These are phyloP conservation scores for Hyperoplus immaculatus DNA, from an alignment of 2,797 vertebrate species.

Conservation along the genomic window DNA sequence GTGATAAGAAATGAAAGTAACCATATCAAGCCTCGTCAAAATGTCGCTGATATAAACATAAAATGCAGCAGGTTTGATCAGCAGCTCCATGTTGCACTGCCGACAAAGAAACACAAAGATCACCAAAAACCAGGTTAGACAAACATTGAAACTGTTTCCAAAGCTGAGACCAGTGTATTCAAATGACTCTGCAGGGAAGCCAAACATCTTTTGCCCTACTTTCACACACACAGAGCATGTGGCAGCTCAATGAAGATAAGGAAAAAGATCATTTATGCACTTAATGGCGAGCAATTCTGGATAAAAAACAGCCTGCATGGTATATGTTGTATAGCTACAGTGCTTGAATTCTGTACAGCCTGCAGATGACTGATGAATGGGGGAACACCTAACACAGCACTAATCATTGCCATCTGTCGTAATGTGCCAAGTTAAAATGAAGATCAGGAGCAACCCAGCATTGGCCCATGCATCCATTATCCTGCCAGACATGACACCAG, in stretches of 20 bases:
- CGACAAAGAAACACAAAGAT: constrained; percentile 21
- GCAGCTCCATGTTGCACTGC: background rate
- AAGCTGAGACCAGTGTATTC: constrained; percentile 27
- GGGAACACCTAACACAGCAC: constrained; percentile 17
- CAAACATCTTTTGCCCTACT: constrained; percentile 42
- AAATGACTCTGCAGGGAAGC: constrained; percentile 16
- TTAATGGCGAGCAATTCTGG: background rate
- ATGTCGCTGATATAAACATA: background rate
- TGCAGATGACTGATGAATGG: constrained; percentile 33
- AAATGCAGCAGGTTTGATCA: constrained; percentile 1
- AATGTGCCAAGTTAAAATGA: constrained; percentile 4
- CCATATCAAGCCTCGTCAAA: background rate
- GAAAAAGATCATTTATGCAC: background rate
- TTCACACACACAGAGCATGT: constrained; percentile 3
- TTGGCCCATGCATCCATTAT: background rate
- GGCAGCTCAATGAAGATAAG: background rate
- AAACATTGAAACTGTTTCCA: constrained; percentile 38
- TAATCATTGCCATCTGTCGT: constrained; percentile 27
- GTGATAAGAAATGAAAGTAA: background rate
- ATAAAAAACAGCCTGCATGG: background rate
- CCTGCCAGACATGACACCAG: constrained; percentile 33
- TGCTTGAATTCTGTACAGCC: constrained; percentile 14
- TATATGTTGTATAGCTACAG: background rate
- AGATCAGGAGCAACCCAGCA: constrained; percentile 7
- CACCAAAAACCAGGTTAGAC: constrained; percentile 37